phyloP scores from a whole-genome alignment of 2,797 vertebrate genomes.

The Paramormyrops hopkinsi region DNA sequence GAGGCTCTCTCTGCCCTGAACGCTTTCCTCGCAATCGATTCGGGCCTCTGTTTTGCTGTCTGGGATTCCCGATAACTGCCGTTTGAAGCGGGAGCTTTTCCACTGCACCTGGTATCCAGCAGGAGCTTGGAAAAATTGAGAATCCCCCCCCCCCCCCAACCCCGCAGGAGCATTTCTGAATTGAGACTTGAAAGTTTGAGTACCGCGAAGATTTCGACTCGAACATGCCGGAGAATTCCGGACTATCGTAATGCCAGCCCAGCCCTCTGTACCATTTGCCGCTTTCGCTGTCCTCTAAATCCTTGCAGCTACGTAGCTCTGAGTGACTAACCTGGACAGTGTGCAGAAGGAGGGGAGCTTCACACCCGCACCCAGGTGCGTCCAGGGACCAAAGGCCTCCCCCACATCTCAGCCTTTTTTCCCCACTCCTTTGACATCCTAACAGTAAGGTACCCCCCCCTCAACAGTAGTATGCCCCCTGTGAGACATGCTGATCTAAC shows the following conservation, averaged over 20 bases:
- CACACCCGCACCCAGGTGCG: not conserved
- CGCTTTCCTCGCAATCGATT: slow-evolving; percentile 9
- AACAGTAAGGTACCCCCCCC: not conserved
- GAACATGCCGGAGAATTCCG: not conserved
- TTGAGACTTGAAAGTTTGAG: not conserved
- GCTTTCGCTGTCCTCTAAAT: not conserved
- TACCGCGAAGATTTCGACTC: not conserved
- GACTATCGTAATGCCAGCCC: not conserved
- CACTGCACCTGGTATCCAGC: not conserved
- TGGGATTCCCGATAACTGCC: not conserved
- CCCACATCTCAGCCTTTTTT: not conserved
- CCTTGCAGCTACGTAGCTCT: not conserved
- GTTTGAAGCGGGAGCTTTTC: not conserved
- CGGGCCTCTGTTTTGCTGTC: not conserved
- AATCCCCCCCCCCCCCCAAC: not conserved
- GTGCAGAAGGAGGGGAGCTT: not conserved
- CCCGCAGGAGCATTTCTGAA: not conserved
- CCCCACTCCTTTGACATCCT: not conserved
- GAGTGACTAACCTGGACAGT: not conserved
- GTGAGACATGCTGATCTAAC: not conserved
- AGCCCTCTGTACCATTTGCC: not conserved
- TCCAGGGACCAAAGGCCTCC: not conserved
- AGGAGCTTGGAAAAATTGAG: not conserved
- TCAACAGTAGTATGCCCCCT: not conserved
- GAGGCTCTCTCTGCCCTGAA: not conserved